Evolutionary conservation across 1,140 invertebrate genomes (phyloP).

Genomic region (Mya arenaria): DNA sequence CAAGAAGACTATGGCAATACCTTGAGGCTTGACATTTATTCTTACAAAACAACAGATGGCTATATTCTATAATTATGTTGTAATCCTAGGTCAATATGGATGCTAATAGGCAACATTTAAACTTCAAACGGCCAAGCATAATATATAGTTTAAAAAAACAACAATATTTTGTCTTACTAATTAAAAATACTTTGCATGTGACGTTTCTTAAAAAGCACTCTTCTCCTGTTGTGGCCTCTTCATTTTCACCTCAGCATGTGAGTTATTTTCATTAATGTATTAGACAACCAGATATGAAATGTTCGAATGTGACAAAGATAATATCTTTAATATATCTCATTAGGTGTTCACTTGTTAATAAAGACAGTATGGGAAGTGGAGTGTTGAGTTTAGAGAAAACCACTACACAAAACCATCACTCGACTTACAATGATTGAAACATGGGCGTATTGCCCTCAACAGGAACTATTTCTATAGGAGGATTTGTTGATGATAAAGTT

Average conservation of each 20-base stretch:
- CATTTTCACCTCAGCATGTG: neutral
- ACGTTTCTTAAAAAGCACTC: too few relatives aligned
- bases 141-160: too few relatives aligned
- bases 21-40: too few relatives aligned
- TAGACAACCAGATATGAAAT: neutral
- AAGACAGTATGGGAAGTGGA: neutral
- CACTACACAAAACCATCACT: neutral
- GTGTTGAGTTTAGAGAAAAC: neutral
- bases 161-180: too few relatives aligned
- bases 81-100: too few relatives aligned
- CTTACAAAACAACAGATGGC: too few relatives aligned
- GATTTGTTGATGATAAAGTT: slow-evolving; percentile 21
- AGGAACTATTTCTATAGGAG: slow-evolving; percentile 40
- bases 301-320: neutral
- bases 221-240: too few relatives aligned
- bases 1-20: too few relatives aligned
- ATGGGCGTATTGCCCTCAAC: neutral
- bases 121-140: too few relatives aligned
- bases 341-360: neutral
- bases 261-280: neutral
- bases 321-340: neutral
- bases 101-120: too few relatives aligned
- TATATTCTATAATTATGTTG: too few relatives aligned
- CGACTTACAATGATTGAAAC: slow-evolving; percentile 37
- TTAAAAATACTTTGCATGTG: too few relatives aligned